Evolutionary conservation across 2,113 vertebrate genomes (phyloP).

Genomic region (Ciconia boyciana): DNA sequence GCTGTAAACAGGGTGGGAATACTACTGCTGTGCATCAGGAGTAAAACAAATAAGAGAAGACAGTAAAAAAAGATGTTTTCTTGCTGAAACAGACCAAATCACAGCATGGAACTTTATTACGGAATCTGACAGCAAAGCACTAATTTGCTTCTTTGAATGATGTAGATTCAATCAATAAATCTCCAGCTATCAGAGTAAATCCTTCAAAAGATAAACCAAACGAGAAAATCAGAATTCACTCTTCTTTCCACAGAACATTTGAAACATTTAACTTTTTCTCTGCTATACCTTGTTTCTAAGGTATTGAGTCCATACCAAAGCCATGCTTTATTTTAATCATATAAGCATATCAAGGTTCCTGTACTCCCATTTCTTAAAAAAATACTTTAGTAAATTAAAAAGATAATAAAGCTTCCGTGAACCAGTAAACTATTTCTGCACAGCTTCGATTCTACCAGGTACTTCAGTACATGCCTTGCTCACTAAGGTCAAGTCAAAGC

Average conservation of each 20-base stretch:
- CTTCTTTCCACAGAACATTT: not conserved
- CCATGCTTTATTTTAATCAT: not conserved
- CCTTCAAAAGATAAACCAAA: not conserved
- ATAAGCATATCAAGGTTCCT: not conserved
- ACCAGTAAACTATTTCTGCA: not conserved
- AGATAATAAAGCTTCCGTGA: not conserved
- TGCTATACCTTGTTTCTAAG: not conserved
- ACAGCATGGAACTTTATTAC: slow-evolving; percentile 17
- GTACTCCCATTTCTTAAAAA: not conserved
- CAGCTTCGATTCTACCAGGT: not conserved
- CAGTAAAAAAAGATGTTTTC: not conserved
- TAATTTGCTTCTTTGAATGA: slow-evolving; percentile 44
- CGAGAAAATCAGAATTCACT: not conserved
- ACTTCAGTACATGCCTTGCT: not conserved
- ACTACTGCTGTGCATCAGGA: not conserved
- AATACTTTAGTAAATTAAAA: not conserved
- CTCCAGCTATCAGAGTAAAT: not conserved
- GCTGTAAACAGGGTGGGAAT: not conserved
- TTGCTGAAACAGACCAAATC: slow-evolving; percentile 39
- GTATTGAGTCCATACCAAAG: not conserved
- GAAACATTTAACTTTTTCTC: not conserved
- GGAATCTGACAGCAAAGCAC: slow-evolving; percentile 19
- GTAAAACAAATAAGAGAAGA: not conserved
- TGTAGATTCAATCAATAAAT: slow-evolving; percentile 29
- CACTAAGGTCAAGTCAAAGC: not conserved